Base-by-base conservation (phyloP, 2,797 vertebrate species). In the Trachurus trachurus region DNA sequence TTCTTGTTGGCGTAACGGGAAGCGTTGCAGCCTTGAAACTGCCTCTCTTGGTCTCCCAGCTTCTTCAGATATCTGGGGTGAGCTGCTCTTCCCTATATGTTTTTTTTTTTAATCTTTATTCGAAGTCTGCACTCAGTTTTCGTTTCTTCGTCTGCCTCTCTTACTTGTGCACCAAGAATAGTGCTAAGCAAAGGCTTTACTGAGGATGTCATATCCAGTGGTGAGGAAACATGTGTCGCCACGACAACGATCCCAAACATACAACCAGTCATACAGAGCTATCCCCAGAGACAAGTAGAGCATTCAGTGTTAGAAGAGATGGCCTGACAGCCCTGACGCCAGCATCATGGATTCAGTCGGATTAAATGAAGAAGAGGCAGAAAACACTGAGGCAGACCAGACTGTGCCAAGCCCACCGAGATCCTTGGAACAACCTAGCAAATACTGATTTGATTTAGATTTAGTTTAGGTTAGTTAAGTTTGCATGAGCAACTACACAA, bases 1-100 rank as follows among this genome's bases (percentile, higher is more conserved):
- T 99, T 31, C 95, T 99, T 1, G 86, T 99, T 44, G 97, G 97
- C 1, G 97, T 97, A 31, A 99, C 97, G 0, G 98, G 98, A 19
- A 99, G 98, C 0, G 98, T 99, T 0, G 98, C 98, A 56, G 95
- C 97, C 4, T 89, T 99, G 61, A 99, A 98, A 82, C 89, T 98
- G 58, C 97, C 98, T 21, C 61, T 96, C 66, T 87, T 99, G 64
- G 74, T 98, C 0, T 76, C 89, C 0, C 92, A 94, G 44, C 94
- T 99, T 77, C 94, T 97, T 83, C 93, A 96, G 52, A 88, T 98
- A 57, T 91, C 96, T 0, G 95, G 80, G 86, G 98, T 99, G 90
- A 97, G 97, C 93, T 69, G 97, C 93, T 69, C 29, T 15, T 53
- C 50, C 9, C 0, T 6, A 2, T 56, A 37, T 47, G 34, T 17